phyloP scores from a whole-genome alignment of 2,797 vertebrate genomes.

The Gephyroberyx darwinii region DNA sequence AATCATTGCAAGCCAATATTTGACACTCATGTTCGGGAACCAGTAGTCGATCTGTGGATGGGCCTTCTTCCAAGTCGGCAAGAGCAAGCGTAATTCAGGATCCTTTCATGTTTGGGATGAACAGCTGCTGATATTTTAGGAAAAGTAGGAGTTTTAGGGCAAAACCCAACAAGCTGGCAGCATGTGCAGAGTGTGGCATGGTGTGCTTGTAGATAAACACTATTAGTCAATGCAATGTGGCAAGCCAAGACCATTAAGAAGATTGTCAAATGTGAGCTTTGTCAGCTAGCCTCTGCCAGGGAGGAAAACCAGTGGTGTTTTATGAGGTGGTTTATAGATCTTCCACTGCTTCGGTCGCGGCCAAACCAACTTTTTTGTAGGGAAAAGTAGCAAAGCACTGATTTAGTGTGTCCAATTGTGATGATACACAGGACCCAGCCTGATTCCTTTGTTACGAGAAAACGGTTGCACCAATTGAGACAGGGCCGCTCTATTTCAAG shows the following conservation, averaged over 20 bases:
- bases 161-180: conserved; percentile 56
- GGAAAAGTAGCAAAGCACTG: conserved; percentile 55
- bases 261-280: conserved; percentile 68
- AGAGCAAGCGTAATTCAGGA: conserved; percentile 45
- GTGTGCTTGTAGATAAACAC: conserved; percentile 76
- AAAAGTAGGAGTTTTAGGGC: conserved; percentile 45
- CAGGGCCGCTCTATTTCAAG: conserved; percentile 32
- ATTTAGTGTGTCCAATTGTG: conserved; percentile 44
- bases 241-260: conserved; percentile 69
- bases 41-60: conserved; percentile 63
- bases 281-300: conserved; percentile 61
- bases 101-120: conserved; percentile 64
- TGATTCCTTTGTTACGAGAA: conserved; percentile 21
- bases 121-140: conserved; percentile 69
- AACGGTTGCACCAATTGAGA: conserved; percentile 29
- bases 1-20: conserved; percentile 69
- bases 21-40: conserved; percentile 59
- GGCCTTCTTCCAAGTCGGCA: conserved; percentile 63
- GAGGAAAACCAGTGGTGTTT: conserved; percentile 76
- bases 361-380: conserved; percentile 53
- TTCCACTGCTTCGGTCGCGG: conserved; percentile 64
- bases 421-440: conserved; percentile 42
- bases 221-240: conserved; percentile 71
- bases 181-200: conserved; percentile 57
- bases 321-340: conserved; percentile 76